Percentiles rank a stretch among this genome's conserved stretches.
These are phyloP conservation scores for Anguilla japonica DNA, from an alignment of 2,113 vertebrate genomes.

Conservation along the genomic window DNA sequence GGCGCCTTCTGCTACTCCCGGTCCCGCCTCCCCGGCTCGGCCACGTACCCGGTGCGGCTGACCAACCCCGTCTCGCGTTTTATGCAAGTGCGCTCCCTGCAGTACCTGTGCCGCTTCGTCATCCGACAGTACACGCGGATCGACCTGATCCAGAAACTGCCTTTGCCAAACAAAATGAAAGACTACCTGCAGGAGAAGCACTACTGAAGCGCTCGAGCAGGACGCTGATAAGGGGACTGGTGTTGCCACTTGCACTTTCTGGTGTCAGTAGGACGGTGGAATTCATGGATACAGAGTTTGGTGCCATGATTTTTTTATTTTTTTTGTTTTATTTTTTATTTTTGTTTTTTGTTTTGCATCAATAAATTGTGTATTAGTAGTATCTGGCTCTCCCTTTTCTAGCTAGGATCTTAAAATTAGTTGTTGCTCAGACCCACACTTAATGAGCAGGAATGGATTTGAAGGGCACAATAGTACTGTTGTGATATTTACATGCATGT, in stretches of 20 bases:
- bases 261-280: slow-evolving; percentile 71
- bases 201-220: slow-evolving; percentile 75
- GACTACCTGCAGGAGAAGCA: slow-evolving; percentile 91
- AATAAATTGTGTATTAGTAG: slow-evolving; percentile 4
- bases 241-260: slow-evolving; percentile 76
- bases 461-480: neutral
- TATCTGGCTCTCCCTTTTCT: slow-evolving; percentile 8
- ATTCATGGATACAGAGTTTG: slow-evolving; percentile 68
- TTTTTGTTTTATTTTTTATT: neutral
- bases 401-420: slow-evolving; percentile 21
- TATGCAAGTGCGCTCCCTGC: slow-evolving; percentile 90
- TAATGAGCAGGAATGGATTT: neutral
- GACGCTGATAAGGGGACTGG: slow-evolving; percentile 45
- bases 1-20: slow-evolving; percentile 93
- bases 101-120: slow-evolving; percentile 93
- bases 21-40: slow-evolving; percentile 81
- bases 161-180: slow-evolving; percentile 94
- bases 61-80: slow-evolving; percentile 90
- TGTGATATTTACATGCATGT: slow-evolving; percentile 15
- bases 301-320: slow-evolving; percentile 60
- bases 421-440: slow-evolving; percentile 5
- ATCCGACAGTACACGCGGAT: slow-evolving; percentile 91
- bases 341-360: neutral
- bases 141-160: slow-evolving; percentile 95
- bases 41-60: slow-evolving; percentile 72